Base-by-base conservation (phyloP, 2,113 vertebrate genomes). In the Uria aalge region DNA sequence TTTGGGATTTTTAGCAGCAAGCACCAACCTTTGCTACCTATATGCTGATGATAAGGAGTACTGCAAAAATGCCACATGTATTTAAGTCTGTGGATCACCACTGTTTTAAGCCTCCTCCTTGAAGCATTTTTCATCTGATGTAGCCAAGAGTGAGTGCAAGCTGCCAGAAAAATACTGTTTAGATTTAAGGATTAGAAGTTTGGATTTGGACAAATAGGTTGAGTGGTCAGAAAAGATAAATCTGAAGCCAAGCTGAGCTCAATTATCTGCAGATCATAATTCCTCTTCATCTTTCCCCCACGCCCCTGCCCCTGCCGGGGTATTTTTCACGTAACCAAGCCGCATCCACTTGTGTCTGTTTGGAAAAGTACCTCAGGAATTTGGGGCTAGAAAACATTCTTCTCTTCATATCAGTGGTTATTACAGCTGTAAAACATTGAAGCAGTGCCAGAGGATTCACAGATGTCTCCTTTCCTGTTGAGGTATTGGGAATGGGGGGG, bases 361-460 rank as follows among this genome's bases (percentile, higher is more conserved):
- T 90, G 95, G 93, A 89, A 69, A 92, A 95, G 64, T 84, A 80
- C 95, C 94, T 98, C 88, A 97, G 93, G 93, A 98, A 95, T 93
- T 57, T 89, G 76, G 41, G 79, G 76, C 79, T 96, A 94, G 94
- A 95, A 97, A 96, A 91, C 88, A 92, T 93, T 97, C 67, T 96
- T 96, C 77, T 96, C 88, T 97, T 97, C 96, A 76, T 96, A 87
- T 91, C 75, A 59, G 96, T 96, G 94, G 96, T 98, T 98, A 96
- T 98, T 97, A 96, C 98, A 98, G 97, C 98, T 98, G 97, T 97
- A 93, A 98, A 92, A 96, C 94, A 92, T 84, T 74, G 97, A 97
- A 92, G 71, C 76, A 21, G 30, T 66, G 92, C 97, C 97, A 97
- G 96, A 95, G 75, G 95, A 96, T 97, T 97, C 92, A 95, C 96